These are phyloP conservation scores for Micropoecilia bifurca DNA, from an alignment of 2,797 vertebrate species.

Conservation along the genomic window DNA sequence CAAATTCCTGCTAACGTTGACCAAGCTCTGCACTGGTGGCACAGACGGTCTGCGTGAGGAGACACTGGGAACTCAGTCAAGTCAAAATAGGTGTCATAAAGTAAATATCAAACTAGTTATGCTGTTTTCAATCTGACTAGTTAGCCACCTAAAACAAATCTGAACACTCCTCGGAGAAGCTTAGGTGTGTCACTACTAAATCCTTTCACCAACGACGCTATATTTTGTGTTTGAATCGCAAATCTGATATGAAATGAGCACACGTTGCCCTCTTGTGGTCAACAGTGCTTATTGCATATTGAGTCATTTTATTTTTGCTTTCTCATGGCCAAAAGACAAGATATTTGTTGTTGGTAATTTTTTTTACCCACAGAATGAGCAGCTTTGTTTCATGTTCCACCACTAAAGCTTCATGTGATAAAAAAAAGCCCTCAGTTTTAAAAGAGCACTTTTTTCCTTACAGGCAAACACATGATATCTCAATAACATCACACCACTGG, in stretches of 20 bases:
- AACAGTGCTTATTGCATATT: slow-evolving; percentile 21
- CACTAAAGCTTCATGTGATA: slow-evolving; percentile 40
- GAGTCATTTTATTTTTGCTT: background rate
- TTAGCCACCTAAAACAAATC: background rate
- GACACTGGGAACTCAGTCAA: background rate
- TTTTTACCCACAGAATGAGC: slow-evolving; percentile 17
- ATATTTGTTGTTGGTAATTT: accelerated
- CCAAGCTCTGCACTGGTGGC: background rate
- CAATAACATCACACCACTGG: slow-evolving; percentile 23
- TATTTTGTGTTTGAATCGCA: too few relatives aligned
- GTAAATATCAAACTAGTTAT: background rate
- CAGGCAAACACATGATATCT: slow-evolving; percentile 50
- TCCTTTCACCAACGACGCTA: background rate
- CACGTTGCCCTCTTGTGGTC: slow-evolving; percentile 46
- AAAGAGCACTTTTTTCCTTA: background rate
- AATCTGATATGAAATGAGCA: background rate
- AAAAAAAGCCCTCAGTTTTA: background rate
- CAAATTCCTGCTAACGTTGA: background rate
- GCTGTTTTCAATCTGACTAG: background rate
- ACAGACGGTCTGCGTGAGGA: background rate
- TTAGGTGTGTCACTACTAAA: too few relatives aligned
- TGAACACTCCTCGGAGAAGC: background rate
- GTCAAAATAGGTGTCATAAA: background rate
- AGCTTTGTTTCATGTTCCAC: slow-evolving; percentile 16
- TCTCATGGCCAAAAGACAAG: background rate